These are phyloP conservation scores for Epirrhoe tristata DNA, from an alignment of 2,888 invertebrate species.

Conservation along the genomic window DNA sequence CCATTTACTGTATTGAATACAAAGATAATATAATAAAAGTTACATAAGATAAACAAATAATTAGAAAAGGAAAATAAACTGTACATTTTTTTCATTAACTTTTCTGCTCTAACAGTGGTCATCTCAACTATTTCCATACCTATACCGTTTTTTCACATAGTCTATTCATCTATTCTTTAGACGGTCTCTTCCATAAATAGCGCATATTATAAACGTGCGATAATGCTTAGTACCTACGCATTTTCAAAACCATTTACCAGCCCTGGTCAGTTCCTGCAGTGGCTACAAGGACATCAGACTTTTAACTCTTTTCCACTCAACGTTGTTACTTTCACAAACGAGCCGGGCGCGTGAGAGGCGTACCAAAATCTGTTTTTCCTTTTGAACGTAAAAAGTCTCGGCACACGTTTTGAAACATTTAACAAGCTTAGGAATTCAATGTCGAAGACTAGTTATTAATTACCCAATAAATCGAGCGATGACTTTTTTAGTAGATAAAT, in stretches of 20 bases:
- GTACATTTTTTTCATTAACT: no score
- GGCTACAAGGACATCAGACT: slow-evolving; percentile 59
- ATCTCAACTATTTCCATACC: no score
- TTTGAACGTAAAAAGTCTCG: slow-evolving; percentile 51
- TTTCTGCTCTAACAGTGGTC: no score
- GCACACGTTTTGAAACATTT: slow-evolving; percentile 49
- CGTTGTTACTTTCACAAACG: slow-evolving; percentile 81
- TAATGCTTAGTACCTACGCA: background rate
- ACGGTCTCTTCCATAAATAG: no score
- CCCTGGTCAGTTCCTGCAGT: slow-evolving; percentile 47
- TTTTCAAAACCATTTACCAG: slow-evolving; percentile 23
- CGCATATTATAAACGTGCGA: background rate
- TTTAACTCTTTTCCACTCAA: slow-evolving; percentile 80
- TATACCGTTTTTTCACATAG: no score
- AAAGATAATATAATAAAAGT: no score
- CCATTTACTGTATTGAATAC: no score
- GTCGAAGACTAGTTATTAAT: slow-evolving; percentile 39
- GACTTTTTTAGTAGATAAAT: no score
- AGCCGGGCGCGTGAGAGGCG: slow-evolving; percentile 72
- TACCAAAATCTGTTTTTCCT: slow-evolving; percentile 67
- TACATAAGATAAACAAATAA: no score
- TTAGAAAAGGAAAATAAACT: no score
- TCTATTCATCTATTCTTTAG: no score
- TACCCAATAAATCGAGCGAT: slow-evolving; percentile 11
- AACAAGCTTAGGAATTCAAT: slow-evolving; percentile 44